Conservation (phyloP, 1,140 invertebrate species). For the Ips nitidus region DNA sequence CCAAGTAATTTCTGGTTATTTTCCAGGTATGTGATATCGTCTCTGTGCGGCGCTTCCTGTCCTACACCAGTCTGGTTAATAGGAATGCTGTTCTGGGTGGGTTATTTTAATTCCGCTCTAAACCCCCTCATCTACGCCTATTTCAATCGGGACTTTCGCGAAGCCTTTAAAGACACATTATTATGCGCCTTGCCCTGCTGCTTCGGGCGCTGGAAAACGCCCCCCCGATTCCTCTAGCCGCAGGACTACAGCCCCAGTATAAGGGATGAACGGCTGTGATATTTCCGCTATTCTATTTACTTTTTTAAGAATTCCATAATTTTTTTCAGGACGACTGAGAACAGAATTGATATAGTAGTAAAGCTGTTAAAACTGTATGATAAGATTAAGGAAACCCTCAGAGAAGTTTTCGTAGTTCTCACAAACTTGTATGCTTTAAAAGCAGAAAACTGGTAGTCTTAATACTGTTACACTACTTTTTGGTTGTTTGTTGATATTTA, state of each 20-base stretch:
- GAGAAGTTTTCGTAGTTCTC: no score
- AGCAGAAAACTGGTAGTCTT: no score
- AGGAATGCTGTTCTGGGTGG: conserved; percentile 80
- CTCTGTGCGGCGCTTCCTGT: conserved; percentile 76
- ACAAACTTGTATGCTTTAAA: no score
- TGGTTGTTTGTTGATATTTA: no score
- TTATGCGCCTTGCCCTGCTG: conserved; percentile 79
- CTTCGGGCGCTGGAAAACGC: conserved; percentile 54
- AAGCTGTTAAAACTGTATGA: background rate
- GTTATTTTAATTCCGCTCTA: conserved; percentile 93
- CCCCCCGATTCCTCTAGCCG: conserved; percentile 51
- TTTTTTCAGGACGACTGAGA: background rate
- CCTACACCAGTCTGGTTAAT: conserved; percentile 80
- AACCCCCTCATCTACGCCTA: conserved; percentile 98
- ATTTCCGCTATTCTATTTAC: conserved; percentile 6
- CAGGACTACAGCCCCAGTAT: conserved; percentile 42
- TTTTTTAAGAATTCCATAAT: conserved; percentile 4
- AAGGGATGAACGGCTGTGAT: conserved; percentile 46
- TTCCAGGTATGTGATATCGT: conserved; percentile 82
- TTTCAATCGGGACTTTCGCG: conserved; percentile 96
- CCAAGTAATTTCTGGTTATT: background rate
- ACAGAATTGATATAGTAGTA: background rate
- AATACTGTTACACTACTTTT: no score
- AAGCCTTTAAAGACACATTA: conserved; percentile 93
- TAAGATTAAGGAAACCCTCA: background rate